Base-by-base conservation (phyloP, 2,113 vertebrate genomes). In the Alethe diademata region DNA sequence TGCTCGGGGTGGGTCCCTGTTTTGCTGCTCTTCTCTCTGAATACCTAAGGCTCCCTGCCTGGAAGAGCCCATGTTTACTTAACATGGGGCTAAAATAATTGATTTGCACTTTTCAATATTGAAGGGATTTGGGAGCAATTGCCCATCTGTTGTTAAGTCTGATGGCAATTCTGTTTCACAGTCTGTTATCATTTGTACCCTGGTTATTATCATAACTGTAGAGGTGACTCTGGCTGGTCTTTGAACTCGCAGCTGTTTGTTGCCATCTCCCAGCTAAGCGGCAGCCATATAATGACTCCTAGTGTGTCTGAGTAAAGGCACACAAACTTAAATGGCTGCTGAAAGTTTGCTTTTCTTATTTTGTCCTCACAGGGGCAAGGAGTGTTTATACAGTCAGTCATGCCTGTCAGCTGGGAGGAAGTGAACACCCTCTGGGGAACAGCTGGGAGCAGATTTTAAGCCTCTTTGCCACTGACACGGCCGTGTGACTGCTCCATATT, bases 341-440 rank as follows among this genome's bases (percentile, higher is more conserved):
- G 24, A 40, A 81, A 25, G 45, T 69, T 82, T 85, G 15, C n/a
- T 60, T 79, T 35, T 64, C 87, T 74, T 48, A 64, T 89, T 93
- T 94, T 57, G 36, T 61, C 50, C 61, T 75, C 71, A 19, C 40
- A 76, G n/a, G 18, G 17, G 18, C 24, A 47, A 90, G 81, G 48
- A 64, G 25, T 76, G 38, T 79, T 95, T 88, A 40, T 48, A 65
- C 31, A 85, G 62, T 43, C 78, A 65, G 78, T 66, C 5, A 3
- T 50, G 58, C 62, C 90, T 88, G n/a, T 48, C 85, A 92, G 50
- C 58, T 86, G 85, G 66, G 62, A 88, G 54, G 79, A 92, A 93
- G 82, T 57, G 94, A 95, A 90, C 58, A 58, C 36, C 29, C 73
- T 43, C 65, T 86, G 74, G 40, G 58, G 92, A 95, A 90, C 36